Percentiles rank a stretch among this genome's conserved stretches.
These are phyloP conservation scores for Oedothorax gibbosus DNA, from an alignment of 1,140 invertebrate genomes.

Conservation along the genomic window DNA sequence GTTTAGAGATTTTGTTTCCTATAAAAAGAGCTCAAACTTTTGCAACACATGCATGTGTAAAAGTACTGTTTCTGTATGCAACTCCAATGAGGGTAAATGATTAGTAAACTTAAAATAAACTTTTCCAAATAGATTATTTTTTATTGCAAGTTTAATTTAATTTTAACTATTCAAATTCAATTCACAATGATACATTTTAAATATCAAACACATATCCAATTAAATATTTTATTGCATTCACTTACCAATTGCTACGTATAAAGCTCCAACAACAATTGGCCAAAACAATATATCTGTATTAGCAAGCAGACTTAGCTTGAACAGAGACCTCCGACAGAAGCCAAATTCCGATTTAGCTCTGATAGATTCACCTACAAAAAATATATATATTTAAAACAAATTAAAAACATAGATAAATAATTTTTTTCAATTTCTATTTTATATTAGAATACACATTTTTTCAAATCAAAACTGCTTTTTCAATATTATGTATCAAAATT, in stretches of 20 bases:
- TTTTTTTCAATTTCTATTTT: background rate
- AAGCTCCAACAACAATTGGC: constrained; percentile 78
- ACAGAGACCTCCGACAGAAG: constrained; percentile 57
- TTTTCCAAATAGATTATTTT: background rate
- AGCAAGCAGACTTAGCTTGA: constrained; percentile 79
- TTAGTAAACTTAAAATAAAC: background rate
- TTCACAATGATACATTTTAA: too few species aligned
- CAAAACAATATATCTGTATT: constrained; percentile 81
- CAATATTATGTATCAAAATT: background rate
- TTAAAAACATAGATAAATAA: background rate
- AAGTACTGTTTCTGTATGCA: too few species aligned
- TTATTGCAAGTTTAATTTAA: background rate
- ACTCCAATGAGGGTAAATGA: background rate
- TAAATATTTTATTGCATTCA: constrained; percentile 5
- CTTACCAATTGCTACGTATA: constrained; percentile 77
- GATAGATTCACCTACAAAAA: constrained; percentile 69
- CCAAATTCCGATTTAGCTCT: constrained; percentile 71
- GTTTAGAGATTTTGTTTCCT: too few species aligned
- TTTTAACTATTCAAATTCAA: too few species aligned
- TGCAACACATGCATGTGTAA: background rate
- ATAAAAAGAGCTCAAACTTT: too few species aligned
- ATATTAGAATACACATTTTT: background rate
- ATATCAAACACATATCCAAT: too few species aligned
- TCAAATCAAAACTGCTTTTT: background rate
- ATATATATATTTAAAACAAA: constrained; percentile 8